A percentile compares a stretch with the other conserved stretches of the same genome.
These are phyloP conservation scores for Nestor notabilis DNA, from an alignment of 2,113 vertebrate species.

Conservation along the genomic window DNA sequence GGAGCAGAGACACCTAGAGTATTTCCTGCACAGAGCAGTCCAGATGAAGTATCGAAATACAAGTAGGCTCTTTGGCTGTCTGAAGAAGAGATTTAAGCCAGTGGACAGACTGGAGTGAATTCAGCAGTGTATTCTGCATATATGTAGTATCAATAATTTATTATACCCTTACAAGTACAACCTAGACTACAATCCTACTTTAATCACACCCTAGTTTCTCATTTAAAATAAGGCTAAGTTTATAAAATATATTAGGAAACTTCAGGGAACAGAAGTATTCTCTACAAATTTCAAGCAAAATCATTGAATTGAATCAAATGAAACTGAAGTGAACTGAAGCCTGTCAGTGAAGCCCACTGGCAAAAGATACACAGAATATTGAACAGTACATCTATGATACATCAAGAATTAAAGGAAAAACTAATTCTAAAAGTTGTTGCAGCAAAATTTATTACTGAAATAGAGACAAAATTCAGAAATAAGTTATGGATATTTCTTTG, in stretches of 20 bases:
- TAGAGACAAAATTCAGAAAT: neutral
- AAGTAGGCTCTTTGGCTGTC: neutral
- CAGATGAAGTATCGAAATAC: neutral
- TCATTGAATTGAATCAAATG: neutral
- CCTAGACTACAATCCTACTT: neutral
- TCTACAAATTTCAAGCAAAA: neutral
- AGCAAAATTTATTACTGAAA: neutral
- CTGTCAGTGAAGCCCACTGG: neutral
- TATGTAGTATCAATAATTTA: neutral
- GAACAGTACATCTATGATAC: neutral
- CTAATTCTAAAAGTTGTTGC: neutral
- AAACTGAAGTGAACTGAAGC: neutral
- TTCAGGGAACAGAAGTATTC: neutral
- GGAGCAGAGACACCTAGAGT: neutral
- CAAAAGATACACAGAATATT: neutral
- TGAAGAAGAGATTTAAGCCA: neutral
- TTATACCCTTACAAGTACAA: neutral
- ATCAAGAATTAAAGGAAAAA: neutral
- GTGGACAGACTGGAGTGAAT: neutral
- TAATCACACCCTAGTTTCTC: neutral
- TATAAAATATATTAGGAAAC: neutral
- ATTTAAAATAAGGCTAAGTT: neutral
- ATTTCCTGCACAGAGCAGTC: neutral
- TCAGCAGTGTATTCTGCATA: neutral
- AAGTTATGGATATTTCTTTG: neutral